These are phyloP conservation scores for Egretta garzetta DNA, from an alignment of 2,113 vertebrate genomes.

Conservation along the genomic window DNA sequence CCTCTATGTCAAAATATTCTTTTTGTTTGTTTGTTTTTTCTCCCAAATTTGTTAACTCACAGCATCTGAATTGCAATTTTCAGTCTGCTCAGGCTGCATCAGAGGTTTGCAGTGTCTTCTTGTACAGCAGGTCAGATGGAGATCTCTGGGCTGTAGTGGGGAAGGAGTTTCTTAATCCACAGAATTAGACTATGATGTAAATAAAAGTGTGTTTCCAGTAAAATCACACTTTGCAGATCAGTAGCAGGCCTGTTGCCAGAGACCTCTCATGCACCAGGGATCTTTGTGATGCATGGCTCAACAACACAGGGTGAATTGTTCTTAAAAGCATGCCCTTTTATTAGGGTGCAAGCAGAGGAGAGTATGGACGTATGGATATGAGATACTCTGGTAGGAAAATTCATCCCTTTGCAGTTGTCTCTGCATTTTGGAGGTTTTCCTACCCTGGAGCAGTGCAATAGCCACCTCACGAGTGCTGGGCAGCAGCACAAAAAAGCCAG, in stretches of 20 bases:
- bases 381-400: background rate
- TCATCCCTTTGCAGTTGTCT: background rate
- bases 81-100: background rate
- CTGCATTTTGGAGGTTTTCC: background rate
- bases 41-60: background rate
- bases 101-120: background rate
- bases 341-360: background rate
- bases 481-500: fast-evolving
- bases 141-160: background rate
- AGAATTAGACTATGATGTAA: background rate
- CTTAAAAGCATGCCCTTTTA: background rate
- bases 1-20: background rate
- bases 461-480: fast-evolving
- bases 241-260: background rate
- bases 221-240: background rate
- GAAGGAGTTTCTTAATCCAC: background rate
- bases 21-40: background rate
- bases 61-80: background rate
- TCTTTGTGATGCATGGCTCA: background rate
- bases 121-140: background rate
- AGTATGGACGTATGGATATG: background rate
- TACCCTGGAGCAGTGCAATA: background rate
- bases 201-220: slow-evolving; percentile 32
- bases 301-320: background rate
- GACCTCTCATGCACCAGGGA: background rate